Base-by-base conservation (phyloP, 2,797 vertebrate genomes). In the Tauraco hartlaubi region DNA sequence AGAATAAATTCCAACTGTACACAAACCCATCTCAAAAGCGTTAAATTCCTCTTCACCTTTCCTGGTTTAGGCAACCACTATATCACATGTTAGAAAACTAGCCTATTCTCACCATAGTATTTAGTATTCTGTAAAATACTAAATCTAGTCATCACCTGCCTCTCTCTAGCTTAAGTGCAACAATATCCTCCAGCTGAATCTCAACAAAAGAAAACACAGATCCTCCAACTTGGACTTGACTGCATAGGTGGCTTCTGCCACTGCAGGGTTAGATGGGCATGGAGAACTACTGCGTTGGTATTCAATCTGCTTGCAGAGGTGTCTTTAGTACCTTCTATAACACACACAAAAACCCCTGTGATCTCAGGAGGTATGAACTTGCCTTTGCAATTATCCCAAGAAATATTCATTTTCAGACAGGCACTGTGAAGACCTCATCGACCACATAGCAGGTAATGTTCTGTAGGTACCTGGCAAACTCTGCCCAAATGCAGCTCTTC, bases 211-310 rank as follows among this genome's bases (percentile, higher is more conserved):
- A 16, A 76, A 61, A 49, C 6, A 13, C 3, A 56, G 13, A 55
- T 61, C 6, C 9, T 75, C 16, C 1, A 12, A 22, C 19, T 8
- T 6, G 9, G 23, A 48, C 15, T 26, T 69, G 33, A 86, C 37
- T 8, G 2, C 1, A 0, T 6, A 25, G 49, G 23, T 55, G 43
- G 26, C 33, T 85, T 19, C 8, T 82, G 52, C 18, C 4, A 2
- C 62, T 58, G 37, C 5, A 6, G 29, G 26, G 9, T 10, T 46
- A 49, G 29, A 35, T 5, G 19, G 17, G 29, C 58, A 71, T 29
- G 8, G 6, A 67, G 15, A 71, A 16, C 22, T n/a, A 29, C 26
- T 72, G 31, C 25, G 33, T 1, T n/a, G 44, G 7, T 44, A 9
- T 37, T 83, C 31, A 41, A 5, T 15, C 8, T 79, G 7, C 68